Conservation (phyloP, 2,113 vertebrate species). For the Ophthalmolycus amberensis region DNA sequence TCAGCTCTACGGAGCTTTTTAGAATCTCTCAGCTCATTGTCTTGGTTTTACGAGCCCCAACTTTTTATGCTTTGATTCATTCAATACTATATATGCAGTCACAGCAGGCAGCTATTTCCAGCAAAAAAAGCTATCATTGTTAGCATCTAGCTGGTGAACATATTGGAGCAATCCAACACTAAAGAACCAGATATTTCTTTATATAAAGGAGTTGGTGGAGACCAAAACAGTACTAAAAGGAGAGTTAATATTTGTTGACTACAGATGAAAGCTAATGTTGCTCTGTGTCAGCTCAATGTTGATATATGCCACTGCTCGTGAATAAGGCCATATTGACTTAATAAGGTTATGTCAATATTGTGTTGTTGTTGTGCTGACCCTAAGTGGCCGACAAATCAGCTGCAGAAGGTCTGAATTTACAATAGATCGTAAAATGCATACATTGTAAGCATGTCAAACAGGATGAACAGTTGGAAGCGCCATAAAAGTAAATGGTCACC, state of each 20-base stretch:
- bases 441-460: not conserved
- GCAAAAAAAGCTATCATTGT: not conserved
- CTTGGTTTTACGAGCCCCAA: not conserved
- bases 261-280: not conserved
- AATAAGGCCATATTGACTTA: not conserved
- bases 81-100: not conserved
- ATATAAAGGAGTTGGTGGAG: not conserved
- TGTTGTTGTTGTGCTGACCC: not conserved
- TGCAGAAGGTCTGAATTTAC: not conserved
- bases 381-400: not conserved
- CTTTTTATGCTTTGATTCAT: not conserved
- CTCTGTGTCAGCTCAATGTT: not conserved
- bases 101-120: not conserved
- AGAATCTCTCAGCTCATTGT: not conserved
- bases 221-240: not conserved
- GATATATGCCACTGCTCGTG: not conserved
- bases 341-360: not conserved
- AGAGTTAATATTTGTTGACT: not conserved
- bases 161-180: not conserved
- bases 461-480: not conserved
- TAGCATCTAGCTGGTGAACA: not conserved
- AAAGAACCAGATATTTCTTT: not conserved
- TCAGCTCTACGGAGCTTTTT: not conserved
- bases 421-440: not conserved
- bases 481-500: conserved; percentile 12